These are phyloP conservation scores for Vireo altiloquus DNA, from an alignment of 2,113 vertebrate genomes.

Conservation along the genomic window DNA sequence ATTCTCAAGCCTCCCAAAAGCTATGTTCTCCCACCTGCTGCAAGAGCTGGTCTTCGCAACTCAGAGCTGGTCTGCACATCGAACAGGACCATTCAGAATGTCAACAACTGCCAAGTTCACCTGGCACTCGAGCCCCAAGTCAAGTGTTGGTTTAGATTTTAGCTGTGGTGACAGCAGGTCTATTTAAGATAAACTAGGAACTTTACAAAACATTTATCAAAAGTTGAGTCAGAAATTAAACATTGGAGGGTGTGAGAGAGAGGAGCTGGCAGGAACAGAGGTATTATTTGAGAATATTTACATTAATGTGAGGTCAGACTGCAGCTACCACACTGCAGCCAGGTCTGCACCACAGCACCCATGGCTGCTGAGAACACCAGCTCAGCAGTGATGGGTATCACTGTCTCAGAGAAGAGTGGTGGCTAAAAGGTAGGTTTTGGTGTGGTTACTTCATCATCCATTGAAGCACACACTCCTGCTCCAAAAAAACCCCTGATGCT, in stretches of 20 bases:
- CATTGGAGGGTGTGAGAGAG: background rate
- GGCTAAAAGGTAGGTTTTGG: background rate
- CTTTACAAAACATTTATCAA: slow-evolving; percentile 43
- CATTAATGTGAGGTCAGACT: background rate
- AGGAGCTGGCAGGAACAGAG: background rate
- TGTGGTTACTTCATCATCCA: background rate
- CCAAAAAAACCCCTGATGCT: background rate
- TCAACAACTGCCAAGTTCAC: background rate
- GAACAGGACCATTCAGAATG: background rate
- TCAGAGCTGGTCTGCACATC: background rate
- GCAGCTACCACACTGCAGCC: background rate
- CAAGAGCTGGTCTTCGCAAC: background rate
- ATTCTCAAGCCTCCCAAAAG: background rate
- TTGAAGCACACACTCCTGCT: background rate
- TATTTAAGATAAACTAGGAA: slow-evolving; percentile 31
- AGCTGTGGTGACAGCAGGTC: background rate
- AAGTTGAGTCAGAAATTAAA: slow-evolving; percentile 42
- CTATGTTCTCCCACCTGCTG: background rate
- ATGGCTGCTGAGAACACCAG: background rate
- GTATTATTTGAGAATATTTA: slow-evolving; percentile 1
- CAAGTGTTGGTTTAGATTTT: slow-evolving; percentile 26
- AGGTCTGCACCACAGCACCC: background rate
- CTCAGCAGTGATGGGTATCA: background rate
- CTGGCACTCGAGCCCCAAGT: background rate
- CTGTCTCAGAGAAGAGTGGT: background rate